Base-by-base conservation (phyloP, 2,888 invertebrate species). In the Bugulina stolonifera region DNA sequence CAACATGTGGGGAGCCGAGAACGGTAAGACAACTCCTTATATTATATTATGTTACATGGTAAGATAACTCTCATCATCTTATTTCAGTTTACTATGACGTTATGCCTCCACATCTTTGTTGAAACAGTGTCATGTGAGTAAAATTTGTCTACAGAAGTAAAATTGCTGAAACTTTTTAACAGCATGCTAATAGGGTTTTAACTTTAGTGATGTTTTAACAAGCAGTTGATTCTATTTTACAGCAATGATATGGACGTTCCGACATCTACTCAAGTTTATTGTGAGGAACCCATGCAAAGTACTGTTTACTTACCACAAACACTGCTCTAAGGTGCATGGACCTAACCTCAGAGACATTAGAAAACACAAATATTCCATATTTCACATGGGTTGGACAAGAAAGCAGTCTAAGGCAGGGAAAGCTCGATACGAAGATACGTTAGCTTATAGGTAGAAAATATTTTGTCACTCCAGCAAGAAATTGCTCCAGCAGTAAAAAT, bases 1-100 rank as follows among this genome's bases (percentile, higher is more conserved):
- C 27, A 57, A 57, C 57, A 57, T 57, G 57, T 57, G 27, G 23
- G 23, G 27, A 57, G 57, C 57, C n/a, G 57, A 57, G 23, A 57
- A 57, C n/a, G 57, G 57, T 57, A 27, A 57, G 57, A 43, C 43
- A 43, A 43, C 43, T 43, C 18, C 43, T 18, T 43, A 43, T 18
- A n/a, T n/a, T n/a, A n/a, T n/a, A n/a, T n/a, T n/a, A n/a, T n/a
- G n/a, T n/a, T n/a, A n/a, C n/a, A n/a, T n/a, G n/a, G n/a, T n/a
- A n/a, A n/a, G n/a, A n/a, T n/a, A n/a, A n/a, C n/a, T n/a, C n/a
- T n/a, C n/a, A n/a, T n/a, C n/a, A n/a, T n/a, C n/a, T n/a, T n/a
- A n/a, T n/a, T n/a, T n/a, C n/a, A n/a, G n/a, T n/a, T n/a, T n/a
- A n/a, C n/a, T n/a, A n/a, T n/a, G n/a, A n/a, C n/a, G n/a, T n/a